Evolutionary conservation across 2,888 invertebrate genomes (phyloP), one percentile per base, ranked within the genome.

Genomic region (Portevinia maculata): DNA sequence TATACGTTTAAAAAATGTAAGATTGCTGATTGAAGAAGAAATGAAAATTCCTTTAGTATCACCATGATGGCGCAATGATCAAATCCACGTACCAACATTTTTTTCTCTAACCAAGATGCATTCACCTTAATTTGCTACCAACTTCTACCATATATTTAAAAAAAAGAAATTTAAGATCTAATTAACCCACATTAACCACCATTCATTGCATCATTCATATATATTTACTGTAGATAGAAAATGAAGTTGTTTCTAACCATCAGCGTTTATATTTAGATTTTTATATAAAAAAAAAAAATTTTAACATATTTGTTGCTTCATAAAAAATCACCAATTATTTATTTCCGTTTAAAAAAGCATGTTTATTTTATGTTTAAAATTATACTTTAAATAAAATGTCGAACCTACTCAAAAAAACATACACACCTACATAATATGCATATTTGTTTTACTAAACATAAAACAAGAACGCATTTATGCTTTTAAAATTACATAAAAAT

Each of bases 241-340:
- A 24, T 24, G 5, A 24, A 3, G n/a, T 59, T 50, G 30, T 39
- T 37, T 55, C 65, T 79, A 79, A 79, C 53, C 74, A 79, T 67
- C 52, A 70, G 21, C 48, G 44, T 60, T n/a, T 8, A 34, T 34
- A 44, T 53, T 50, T 67, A 46, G 21, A 46, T 41, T 57, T 39
- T 70, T 34, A 34, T 39, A 37, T 24, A 55, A 46, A 7, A 37
- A 28, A 30, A 62, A n/a, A 32, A 44, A 15, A 57, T 5, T 8
- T 46, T 41, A 62, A 57, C 50, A 41, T 53, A 46, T 67, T 7
- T 64, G 60, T 70, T 52, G 52, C 67, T 73, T 76, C 67, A 57
- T 74, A 81, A 84, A 85, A 86, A 86, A 85, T 86, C 85, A 85
- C 85, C 85, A 85, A 85, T 86, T 85, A 79, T 84, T 71, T 84